phyloP scores from a whole-genome alignment of 2,113 vertebrate species.

The Ciconia boyciana region DNA sequence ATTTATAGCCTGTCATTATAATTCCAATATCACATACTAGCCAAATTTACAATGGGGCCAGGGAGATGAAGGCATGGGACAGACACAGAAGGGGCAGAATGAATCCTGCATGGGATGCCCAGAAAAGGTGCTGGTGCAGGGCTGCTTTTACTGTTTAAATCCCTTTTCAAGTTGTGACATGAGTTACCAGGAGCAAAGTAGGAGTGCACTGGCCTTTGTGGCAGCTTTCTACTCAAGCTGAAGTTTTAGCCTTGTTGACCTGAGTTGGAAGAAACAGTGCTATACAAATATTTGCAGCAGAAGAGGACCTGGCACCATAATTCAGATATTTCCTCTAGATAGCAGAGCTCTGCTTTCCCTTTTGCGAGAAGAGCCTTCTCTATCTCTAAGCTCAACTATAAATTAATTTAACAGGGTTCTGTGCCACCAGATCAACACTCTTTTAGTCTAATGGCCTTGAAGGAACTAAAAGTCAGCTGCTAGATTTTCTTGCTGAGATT shows the following conservation, averaged over 20 bases:
- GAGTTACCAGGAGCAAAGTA: not conserved
- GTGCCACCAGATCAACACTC: not conserved
- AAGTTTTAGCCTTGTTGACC: too few species aligned
- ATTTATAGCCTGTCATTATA: not conserved
- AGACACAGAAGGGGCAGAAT: not conserved
- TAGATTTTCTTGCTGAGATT: not conserved
- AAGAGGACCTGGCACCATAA: not conserved
- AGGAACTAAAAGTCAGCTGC: not conserved
- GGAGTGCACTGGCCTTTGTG: not conserved
- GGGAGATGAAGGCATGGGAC: not conserved
- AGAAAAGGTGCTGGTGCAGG: not conserved
- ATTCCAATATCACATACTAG: not conserved
- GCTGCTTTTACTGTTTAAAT: not conserved
- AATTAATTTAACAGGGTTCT: not conserved
- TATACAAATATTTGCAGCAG: not conserved
- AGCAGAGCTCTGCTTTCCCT: not conserved
- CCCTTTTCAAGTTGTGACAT: not conserved
- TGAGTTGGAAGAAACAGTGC: not conserved
- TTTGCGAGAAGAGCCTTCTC: not conserved
- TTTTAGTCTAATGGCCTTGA: not conserved
- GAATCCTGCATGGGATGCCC: not conserved
- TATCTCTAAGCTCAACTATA: not conserved
- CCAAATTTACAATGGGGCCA: not conserved
- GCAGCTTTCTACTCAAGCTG: not conserved
- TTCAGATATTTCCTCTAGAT: not conserved